Base-by-base conservation (phyloP, 1,140 invertebrate genomes). In the Papilio machaon region DNA sequence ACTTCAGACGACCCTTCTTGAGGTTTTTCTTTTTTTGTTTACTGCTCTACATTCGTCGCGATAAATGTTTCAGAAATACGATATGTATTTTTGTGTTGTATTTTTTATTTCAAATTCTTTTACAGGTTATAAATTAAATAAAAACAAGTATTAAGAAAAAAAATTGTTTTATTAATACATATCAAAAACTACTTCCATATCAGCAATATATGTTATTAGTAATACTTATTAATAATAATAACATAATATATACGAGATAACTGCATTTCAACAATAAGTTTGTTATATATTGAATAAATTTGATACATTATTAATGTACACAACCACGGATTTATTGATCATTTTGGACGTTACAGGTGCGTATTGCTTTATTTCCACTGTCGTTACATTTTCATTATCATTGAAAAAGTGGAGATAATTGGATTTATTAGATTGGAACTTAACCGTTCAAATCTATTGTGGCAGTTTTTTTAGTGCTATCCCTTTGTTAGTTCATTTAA, bases 211-310 rank as follows among this genome's bases (percentile, higher is more conserved):
- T 79, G 82, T 82, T 30, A 85, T 87, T 88, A 88, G 81, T 88
- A 88, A 87, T 88, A 88, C 87, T 87, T 88, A 88, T 83, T n/a
- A n/a, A n/a, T n/a, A n/a, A n/a, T n/a, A 9, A 84, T 64, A 83
- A 85, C 79, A 80, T 80, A 67, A 83, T 84, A 82, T 84, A 86
- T 82, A 80, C 60, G 85, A 85, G 84, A 88, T 84, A 87, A 86
- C 84, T 83, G 82, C 80, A 78, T 84, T 83, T 85, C 82, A 85
- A 87, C 85, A 82, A 81, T 81, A 76, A 80, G 67, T 80, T 83
- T 46, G 58, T 43, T 81, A 82, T 30, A 30, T 81, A 83, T 49
- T 73, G 4, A 4, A 46, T 35, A 58, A 77, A 38, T 77, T 77
- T 35, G 49, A 38, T 77, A 77, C 47, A 77, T 43, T 49, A 46